Evolutionary conservation across 2,113 vertebrate species (phyloP).

Genomic region (Phalacrocorax brasilianus): DNA sequence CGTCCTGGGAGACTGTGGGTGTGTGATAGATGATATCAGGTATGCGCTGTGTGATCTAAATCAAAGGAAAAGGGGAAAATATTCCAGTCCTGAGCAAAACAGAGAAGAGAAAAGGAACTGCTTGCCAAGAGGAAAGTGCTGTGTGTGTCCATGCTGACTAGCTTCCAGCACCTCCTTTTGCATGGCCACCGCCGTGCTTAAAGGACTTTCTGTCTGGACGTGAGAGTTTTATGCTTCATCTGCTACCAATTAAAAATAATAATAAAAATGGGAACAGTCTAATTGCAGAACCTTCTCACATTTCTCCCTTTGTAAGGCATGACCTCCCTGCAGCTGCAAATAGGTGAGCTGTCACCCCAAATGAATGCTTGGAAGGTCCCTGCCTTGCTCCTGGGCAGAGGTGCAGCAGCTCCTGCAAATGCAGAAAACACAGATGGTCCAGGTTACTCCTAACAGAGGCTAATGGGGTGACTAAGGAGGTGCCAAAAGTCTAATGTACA

Average conservation of each 20-base stretch:
- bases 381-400: neutral
- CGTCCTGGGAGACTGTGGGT: neutral
- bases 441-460: neutral
- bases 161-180: neutral
- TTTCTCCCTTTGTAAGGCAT: neutral
- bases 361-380: neutral
- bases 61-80: neutral
- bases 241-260: slow-evolving; percentile 24
- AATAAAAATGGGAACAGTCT: neutral
- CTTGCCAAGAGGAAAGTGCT: neutral
- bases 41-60: neutral
- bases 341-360: neutral
- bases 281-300: neutral
- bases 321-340: neutral
- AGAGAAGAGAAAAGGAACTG: neutral
- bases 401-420: neutral
- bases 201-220: neutral
- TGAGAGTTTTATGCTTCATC: neutral
- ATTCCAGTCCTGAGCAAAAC: neutral
- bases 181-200: neutral
- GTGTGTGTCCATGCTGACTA: neutral
- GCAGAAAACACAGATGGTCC: slow-evolving; percentile 19
- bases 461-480: slow-evolving; percentile 18
- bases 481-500: neutral
- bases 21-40: neutral